These are phyloP conservation scores for Edolisoma coerulescens DNA, from an alignment of 2,113 vertebrate species.

Conservation along the genomic window DNA sequence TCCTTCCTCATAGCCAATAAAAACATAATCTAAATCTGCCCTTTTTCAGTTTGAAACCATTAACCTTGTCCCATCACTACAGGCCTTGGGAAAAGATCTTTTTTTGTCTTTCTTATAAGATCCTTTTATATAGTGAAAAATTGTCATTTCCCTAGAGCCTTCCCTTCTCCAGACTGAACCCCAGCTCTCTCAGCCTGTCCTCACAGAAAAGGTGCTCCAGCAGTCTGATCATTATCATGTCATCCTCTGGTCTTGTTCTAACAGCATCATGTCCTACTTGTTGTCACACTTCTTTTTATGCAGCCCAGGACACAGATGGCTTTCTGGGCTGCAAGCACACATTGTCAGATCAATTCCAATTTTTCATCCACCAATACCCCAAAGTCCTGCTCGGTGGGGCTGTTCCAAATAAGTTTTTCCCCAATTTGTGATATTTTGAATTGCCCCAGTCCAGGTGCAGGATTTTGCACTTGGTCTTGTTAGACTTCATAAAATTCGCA, in stretches of 20 bases:
- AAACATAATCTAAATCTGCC: neutral
- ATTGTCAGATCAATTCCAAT: neutral
- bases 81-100: neutral
- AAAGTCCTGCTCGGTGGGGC: neutral
- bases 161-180: neutral
- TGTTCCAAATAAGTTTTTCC: neutral
- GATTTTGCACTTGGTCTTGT: neutral
- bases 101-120: neutral
- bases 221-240: fast-evolving
- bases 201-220: neutral
- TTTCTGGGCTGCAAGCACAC: neutral
- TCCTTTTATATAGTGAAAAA: neutral
- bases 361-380: neutral
- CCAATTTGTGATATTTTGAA: neutral
- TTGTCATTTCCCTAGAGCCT: fast-evolving
- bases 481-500: neutral
- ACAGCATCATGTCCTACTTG: fast-evolving
- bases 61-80: neutral
- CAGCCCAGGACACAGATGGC: fast-evolving
- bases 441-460: neutral
- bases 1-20: neutral
- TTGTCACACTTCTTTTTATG: neutral
- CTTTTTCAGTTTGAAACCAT: neutral
- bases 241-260: neutral
- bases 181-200: neutral